Base-by-base conservation (phyloP, 2,888 invertebrate species). In the Bombylius major region DNA sequence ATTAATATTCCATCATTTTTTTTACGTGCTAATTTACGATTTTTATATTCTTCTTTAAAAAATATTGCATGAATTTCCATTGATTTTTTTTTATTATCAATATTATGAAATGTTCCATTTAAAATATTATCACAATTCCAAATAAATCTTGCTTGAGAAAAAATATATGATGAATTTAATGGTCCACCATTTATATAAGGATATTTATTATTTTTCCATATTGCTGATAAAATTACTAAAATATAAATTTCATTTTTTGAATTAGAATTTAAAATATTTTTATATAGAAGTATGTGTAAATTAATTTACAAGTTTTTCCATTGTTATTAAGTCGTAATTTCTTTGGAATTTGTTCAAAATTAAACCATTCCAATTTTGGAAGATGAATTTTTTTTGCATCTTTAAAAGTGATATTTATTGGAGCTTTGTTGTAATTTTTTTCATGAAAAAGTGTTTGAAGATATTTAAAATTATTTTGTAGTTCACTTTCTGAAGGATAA, bases 101-200 rank as follows among this genome's bases (percentile, higher is more conserved):
- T 70, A 0, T 78, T 76, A 62, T 86, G 85, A 47, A 84, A 84
- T 57, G 83, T 83, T 3, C 86, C 86, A 59, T 78, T 76, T 71
- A 77, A 77, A 66, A 81, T 77, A 58, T 77, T 73, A 1, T 70
- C 64, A 1, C 84, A 36, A 36, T 36, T 84, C 86, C 85, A 86
- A 65, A 86, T 84, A 64, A 86, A 82, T 68, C 86, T 84, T 45
- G 83, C 70, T 67, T 85, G 84, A 0, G 83, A 81, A 53, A 85
- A 76, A 1, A 81, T 72, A 61, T 83, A 84, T 58, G 79, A 81
- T 9, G 78, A 79, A 5, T 71, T 56, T 48, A 86, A 75, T 0
- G 82, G 82, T 0, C 84, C 84, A 0, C 78, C 79, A 54, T 74
- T 71, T 47, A 85, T 61, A 63, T 77, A 82, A 0, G 84, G 83